Evolutionary conservation across 1,140 invertebrate species (phyloP), one percentile per base, ranked within the genome.

Genomic region (Halictus rubicundus): DNA sequence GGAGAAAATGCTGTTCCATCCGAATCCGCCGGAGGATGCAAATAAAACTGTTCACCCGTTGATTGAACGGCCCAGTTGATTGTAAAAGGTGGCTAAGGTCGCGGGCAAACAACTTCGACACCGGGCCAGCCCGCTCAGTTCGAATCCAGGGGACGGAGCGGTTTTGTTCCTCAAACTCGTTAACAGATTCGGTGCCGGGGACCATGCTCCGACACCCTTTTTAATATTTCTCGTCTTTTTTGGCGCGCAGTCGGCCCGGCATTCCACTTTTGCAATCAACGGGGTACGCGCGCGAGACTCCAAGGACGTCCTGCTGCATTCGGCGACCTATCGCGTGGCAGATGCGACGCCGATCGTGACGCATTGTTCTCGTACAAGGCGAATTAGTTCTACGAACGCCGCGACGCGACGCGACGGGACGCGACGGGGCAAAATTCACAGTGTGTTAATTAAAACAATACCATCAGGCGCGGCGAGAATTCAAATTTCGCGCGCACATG

Each of bases 371-470:
- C 71, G 63, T 25, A 61, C 78, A 80, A 75, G 71, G 54, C 78
- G 71, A 75, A 74, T 80, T 80, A 80, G 64, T 68, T 60, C 63
- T 46, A 23, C 64, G 71, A 60, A 57, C 49, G 64, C 42, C 42
- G 42, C 42, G 42, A 9, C 42, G 12, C 5, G 42, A 10, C 42
- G 42, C 42, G 42, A 9, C 42, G 12, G 9, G 42, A 10, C 42
- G 42, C 42, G 42, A 16, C 52, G 27, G 61, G 27, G 5, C 25
- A 60, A 39, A 66, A 80, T 75, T 66, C 71, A 68, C 63, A 25
- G 63, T n/a, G 52, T 68, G 63, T 80, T 80, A 80, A 80, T 80
- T 80, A 80, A 80, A 80, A 80, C 78, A 80, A 80, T 80, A 61
- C 60, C 54, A 42, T 39, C 25, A 16, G 76, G 60, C 63, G 54